Evolutionary conservation across 2,888 invertebrate species (phyloP), one percentile per base, ranked within the genome.

Genomic region (Paralinhomoeus sp.): DNA sequence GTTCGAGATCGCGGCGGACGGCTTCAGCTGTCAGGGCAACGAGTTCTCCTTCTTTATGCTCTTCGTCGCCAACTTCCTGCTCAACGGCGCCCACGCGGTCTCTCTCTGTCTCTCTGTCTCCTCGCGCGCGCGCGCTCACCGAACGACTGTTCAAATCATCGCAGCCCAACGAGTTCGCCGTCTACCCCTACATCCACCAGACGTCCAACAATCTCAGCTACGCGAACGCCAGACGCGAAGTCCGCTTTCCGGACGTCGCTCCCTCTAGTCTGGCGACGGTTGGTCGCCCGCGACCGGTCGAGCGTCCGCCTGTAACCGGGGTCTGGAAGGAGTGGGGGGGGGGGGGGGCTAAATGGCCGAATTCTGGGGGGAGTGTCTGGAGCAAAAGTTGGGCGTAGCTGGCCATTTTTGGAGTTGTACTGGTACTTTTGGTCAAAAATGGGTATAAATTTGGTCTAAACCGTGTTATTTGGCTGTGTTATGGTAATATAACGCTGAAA

Each of bases 11-110:
- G 87, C 91, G 0, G 73, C 73, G 45, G 71, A 75, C 20, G 91
- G 91, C 1, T 97, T 78, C 67, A 73, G 73, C 13, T 91, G 89
- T 56, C 84, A 91, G 66, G 97, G 91, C 50, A 97, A 97, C 63
- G 97, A 97, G 67, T 91, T 87, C 69, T 87, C 85, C 24, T 72
- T 91, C 35, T 91, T 85, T 64, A 97, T 97, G 93, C 69, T 97
- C 41, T 80, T 93, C 53, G 81, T 85, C 0, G 87, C 91, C 38
- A 83, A 87, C 67, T 93, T 87, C 64, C 77, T 97, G 45, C 69
- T 97, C 38, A 97, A 97, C 68, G 74, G 77, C 67, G 84, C 64
- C 40, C 45, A 47, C 62, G 63, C 50, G 47, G 52, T 54, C 17
- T n/a, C 5, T 35, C 7, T 35, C 3, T 31, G 31, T 9, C 12